Evolutionary conservation across 2,888 invertebrate species (phyloP).

Genomic region (Eilema caniola): DNA sequence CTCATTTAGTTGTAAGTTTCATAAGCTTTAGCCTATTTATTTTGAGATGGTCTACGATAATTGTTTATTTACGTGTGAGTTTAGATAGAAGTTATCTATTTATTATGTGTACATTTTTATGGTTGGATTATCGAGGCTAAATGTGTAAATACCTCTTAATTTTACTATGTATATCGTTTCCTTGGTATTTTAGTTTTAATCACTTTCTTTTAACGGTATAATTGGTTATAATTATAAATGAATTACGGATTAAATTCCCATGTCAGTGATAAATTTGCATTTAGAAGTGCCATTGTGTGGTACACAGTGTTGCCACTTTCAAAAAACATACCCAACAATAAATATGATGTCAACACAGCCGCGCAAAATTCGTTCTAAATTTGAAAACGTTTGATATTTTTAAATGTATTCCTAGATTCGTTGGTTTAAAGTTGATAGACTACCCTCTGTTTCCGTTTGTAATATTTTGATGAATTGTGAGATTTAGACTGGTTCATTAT

Average conservation of each 20-base stretch:
- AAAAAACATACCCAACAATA: slow-evolving; percentile 45
- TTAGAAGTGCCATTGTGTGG: slow-evolving; percentile 80
- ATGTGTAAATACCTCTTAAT: slow-evolving; percentile 81
- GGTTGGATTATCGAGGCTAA: slow-evolving; percentile 80
- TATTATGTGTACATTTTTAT: slow-evolving; percentile 76
- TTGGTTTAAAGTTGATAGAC: slow-evolving; percentile 19
- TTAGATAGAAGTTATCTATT: slow-evolving; percentile 75
- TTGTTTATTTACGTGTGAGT: slow-evolving; percentile 63
- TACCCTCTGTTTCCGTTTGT: slow-evolving; percentile 9
- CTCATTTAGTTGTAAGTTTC: slow-evolving; percentile 77
- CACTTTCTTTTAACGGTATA: slow-evolving; percentile 49
- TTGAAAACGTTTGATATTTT: slow-evolving; percentile 18
- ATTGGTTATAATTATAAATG: slow-evolving; percentile 55
- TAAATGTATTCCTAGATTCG: slow-evolving; percentile 1
- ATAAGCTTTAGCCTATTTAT: slow-evolving; percentile 82
- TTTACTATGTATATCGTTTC: slow-evolving; percentile 63
- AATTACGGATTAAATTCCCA: slow-evolving; percentile 51
- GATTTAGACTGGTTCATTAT: slow-evolving; percentile 37
- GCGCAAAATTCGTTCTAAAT: slow-evolving; percentile 32
- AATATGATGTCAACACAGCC: slow-evolving; percentile 50
- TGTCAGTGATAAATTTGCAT: slow-evolving; percentile 81
- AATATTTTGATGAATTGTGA: slow-evolving; percentile 19
- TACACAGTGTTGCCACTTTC: slow-evolving; percentile 64
- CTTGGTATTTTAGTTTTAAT: slow-evolving; percentile 55
- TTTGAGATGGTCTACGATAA: slow-evolving; percentile 56